These are phyloP conservation scores for Pithys albifrons DNA, from an alignment of 2,113 vertebrate genomes.

Conservation along the genomic window DNA sequence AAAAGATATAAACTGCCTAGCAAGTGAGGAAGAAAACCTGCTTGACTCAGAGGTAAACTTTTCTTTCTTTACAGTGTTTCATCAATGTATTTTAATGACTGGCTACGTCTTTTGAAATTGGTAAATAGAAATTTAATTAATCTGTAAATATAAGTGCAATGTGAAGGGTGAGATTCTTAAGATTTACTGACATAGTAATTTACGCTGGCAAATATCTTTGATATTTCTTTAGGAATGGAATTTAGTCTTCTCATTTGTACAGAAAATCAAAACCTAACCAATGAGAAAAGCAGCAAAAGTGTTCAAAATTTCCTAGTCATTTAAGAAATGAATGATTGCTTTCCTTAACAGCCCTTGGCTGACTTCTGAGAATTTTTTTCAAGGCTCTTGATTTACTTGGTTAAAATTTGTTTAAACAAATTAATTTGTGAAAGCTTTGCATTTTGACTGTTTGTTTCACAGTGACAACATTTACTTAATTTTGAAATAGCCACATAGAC, in stretches of 20 bases:
- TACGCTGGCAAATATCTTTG: not conserved
- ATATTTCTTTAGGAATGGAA: not conserved
- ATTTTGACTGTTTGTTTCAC: not conserved
- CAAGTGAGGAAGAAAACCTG: constrained; percentile 17
- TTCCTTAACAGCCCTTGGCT: not conserved
- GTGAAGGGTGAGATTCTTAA: not conserved
- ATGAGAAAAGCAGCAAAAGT: not conserved
- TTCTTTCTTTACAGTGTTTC: not conserved
- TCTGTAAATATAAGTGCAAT: not conserved
- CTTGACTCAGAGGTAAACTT: constrained; percentile 68
- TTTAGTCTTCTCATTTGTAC: not conserved
- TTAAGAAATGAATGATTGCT: not conserved
- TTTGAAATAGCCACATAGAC: not conserved
- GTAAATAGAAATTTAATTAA: constrained; percentile 12
- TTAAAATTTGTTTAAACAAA: not conserved
- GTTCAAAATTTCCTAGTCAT: not conserved
- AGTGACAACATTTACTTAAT: not conserved
- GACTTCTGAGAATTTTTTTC: not conserved
- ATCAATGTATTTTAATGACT: not conserved
- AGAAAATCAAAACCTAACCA: not conserved
- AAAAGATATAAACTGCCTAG: constrained; percentile 25
- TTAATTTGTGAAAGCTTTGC: not conserved
- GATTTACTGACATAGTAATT: not conserved
- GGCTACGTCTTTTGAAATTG: not conserved
- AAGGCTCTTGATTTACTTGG: not conserved